Evolutionary conservation across 2,113 vertebrate genomes (phyloP).

Genomic region (Pelodiscus sinensis): DNA sequence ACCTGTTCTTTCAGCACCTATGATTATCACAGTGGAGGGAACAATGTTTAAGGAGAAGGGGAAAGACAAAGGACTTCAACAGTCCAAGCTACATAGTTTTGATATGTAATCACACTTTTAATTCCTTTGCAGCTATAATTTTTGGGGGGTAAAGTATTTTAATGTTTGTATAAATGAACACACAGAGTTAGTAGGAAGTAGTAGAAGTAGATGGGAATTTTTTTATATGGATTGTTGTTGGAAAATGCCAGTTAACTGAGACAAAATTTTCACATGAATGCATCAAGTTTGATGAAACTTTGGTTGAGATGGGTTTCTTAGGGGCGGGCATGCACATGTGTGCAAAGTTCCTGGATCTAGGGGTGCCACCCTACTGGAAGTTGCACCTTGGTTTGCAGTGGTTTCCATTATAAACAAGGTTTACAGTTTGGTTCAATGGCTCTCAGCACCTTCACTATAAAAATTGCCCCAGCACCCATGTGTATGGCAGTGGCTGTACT

Average conservation of each 20-base stretch:
- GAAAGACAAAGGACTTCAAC: slow-evolving; percentile 31
- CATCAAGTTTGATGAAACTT: not conserved
- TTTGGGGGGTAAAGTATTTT: slow-evolving; percentile 39
- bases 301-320: not conserved
- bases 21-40: too few relatives aligned
- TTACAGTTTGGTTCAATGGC: too few relatives aligned
- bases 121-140: slow-evolving; percentile 45
- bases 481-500: not conserved
- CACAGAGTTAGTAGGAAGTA: slow-evolving; percentile 34
- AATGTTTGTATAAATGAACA: slow-evolving; percentile 47
- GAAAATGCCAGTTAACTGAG: not conserved
- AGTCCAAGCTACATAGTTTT: slow-evolving; percentile 41
- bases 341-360: too few relatives aligned
- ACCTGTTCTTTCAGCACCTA: too few relatives aligned
- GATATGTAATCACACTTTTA: slow-evolving; percentile 54
- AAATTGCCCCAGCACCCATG: not conserved
- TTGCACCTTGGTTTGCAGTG: too few relatives aligned
- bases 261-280: not conserved
- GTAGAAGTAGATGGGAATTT: not conserved
- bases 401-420: too few relatives aligned
- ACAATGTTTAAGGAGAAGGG: slow-evolving; percentile 40
- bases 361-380: too few relatives aligned
- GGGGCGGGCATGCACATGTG: too few relatives aligned
- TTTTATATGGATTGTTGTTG: not conserved
- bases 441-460: too few relatives aligned